A percentile compares a stretch with the other conserved stretches of the same genome.
phyloP scores from a whole-genome alignment of 2,797 vertebrate genomes.

The Centropyge bicolor region DNA sequence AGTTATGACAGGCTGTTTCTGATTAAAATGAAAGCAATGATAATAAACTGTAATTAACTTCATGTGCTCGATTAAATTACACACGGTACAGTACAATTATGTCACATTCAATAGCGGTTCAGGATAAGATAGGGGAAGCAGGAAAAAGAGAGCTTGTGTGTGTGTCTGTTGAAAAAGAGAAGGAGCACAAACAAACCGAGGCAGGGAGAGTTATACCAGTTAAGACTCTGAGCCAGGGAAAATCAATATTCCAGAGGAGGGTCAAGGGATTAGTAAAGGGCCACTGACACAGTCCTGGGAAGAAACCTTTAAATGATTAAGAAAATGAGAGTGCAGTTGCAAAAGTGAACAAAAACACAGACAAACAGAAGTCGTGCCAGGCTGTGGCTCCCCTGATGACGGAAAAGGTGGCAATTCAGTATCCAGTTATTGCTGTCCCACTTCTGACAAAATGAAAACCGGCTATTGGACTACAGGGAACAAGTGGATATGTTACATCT shows the following conservation, averaged over 20 bases:
- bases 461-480: not conserved
- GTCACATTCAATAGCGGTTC: slow-evolving; percentile 8
- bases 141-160: not conserved
- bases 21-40: slow-evolving; percentile 24
- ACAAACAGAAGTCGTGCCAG: slow-evolving; percentile 8
- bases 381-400: slow-evolving; percentile 3
- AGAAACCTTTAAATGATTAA: slow-evolving; percentile 60
- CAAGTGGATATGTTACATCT: not conserved
- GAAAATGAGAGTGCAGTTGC: slow-evolving; percentile 41
- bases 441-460: slow-evolving; percentile 2
- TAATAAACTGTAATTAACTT: slow-evolving; percentile 35
- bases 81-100: slow-evolving; percentile 20
- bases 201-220: slow-evolving; percentile 34
- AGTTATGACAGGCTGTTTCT: slow-evolving; percentile 2
- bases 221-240: slow-evolving; percentile 40
- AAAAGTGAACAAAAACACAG: slow-evolving; percentile 11
- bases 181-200: slow-evolving; percentile 5
- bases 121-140: not conserved
- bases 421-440: not conserved
- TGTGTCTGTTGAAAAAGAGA: not conserved
- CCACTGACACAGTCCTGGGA: slow-evolving; percentile 51
- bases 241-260: slow-evolving; percentile 62
- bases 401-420: not conserved
- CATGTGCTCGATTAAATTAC: slow-evolving; percentile 19
- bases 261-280: slow-evolving; percentile 62